Conservation (phyloP, 2,113 vertebrate species). For the Campylomormyrus tamandua region DNA sequence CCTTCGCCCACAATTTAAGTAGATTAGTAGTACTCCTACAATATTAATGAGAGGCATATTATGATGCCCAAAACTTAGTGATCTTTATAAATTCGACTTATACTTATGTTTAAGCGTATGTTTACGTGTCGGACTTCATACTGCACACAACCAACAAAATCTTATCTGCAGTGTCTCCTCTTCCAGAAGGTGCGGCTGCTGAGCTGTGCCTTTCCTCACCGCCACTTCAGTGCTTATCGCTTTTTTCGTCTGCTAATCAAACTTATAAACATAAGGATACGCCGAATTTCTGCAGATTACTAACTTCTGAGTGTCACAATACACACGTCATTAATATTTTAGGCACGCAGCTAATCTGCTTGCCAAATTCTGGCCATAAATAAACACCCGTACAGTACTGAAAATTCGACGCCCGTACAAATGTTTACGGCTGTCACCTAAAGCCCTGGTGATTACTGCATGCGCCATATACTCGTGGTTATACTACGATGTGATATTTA, state of each 20-base stretch:
- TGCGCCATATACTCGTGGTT: background rate
- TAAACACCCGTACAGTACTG: background rate
- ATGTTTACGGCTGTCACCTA: background rate
- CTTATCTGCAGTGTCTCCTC: background rate
- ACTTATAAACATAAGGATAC: background rate
- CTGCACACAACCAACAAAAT: too few species aligned
- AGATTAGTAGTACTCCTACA: background rate
- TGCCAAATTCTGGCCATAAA: background rate
- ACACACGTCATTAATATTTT: background rate
- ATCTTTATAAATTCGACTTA: background rate
- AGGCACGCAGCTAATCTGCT: background rate
- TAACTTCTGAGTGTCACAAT: background rate
- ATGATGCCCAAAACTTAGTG: too few species aligned
- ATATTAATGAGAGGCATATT: background rate
- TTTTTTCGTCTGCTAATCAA: background rate
- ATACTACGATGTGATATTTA: background rate
- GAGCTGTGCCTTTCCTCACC: background rate
- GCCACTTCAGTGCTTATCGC: background rate
- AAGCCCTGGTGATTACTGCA: background rate
- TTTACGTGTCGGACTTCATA: too few species aligned
- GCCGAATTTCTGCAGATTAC: background rate
- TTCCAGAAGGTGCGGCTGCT: background rate
- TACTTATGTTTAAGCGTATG: background rate
- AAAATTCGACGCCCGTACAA: background rate
- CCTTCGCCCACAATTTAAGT: background rate